Evolutionary conservation across 2,113 vertebrate genomes (phyloP).

Genomic region (Phoxinus phoxinus): DNA sequence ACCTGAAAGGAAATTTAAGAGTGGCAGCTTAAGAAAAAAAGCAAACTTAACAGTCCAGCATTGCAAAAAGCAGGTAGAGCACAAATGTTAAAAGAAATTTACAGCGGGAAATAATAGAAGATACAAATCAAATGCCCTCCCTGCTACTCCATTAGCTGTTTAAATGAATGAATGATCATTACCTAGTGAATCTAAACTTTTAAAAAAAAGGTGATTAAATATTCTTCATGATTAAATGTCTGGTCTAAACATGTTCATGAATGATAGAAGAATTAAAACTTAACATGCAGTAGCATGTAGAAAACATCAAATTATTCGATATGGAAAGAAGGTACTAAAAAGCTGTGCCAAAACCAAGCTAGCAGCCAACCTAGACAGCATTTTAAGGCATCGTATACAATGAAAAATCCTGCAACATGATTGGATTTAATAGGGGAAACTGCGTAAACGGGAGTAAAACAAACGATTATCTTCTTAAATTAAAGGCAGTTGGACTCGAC

Average conservation of each 20-base stretch:
- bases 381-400: not conserved
- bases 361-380: not conserved
- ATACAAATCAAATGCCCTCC: slow-evolving; percentile 30
- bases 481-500: too few species aligned
- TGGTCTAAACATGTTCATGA: not conserved
- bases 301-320: not conserved
- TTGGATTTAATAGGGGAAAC: too few species aligned
- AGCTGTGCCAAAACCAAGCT: not conserved
- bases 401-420: too few species aligned
- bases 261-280: not conserved
- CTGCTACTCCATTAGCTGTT: not conserved
- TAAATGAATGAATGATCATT: not conserved
- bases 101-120: slow-evolving; percentile 43
- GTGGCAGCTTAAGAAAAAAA: slow-evolving; percentile 89
- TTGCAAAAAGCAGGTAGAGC: slow-evolving; percentile 82
- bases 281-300: not conserved
- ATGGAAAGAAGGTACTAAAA: not conserved
- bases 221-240: not conserved
- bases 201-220: not conserved
- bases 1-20: slow-evolving; percentile 99
- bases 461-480: too few species aligned
- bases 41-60: slow-evolving; percentile 81
- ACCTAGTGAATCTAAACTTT: not conserved
- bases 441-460: too few species aligned
- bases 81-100: slow-evolving; percentile 74